phyloP scores from a whole-genome alignment of 2,113 vertebrate genomes.

The Ailuropoda melanoleuca region DNA sequence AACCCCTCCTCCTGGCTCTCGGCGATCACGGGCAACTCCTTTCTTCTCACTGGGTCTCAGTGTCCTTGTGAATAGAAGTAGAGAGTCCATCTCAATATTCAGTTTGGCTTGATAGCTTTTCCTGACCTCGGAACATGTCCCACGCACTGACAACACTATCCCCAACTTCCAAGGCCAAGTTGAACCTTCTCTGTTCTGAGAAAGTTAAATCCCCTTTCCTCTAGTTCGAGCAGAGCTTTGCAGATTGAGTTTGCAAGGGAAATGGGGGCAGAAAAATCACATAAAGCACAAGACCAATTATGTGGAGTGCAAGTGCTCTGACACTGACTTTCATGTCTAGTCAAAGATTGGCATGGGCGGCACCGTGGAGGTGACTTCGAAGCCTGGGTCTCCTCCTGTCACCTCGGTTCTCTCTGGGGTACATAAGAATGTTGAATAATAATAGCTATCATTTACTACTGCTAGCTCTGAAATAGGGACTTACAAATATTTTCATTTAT shows the following conservation, averaged over 20 bases:
- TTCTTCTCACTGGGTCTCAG: background rate
- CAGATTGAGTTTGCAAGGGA: background rate
- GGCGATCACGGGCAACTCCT: background rate
- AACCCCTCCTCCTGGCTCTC: background rate
- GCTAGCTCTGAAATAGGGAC: background rate
- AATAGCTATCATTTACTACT: background rate
- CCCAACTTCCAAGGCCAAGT: background rate
- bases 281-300: background rate
- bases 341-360: background rate
- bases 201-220: background rate
- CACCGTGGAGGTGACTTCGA: background rate
- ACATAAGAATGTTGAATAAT: background rate
- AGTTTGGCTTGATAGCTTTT: background rate
- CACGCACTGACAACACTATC: background rate
- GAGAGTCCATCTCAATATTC: background rate
- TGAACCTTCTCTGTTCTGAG: background rate
- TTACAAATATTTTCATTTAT: background rate
- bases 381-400: background rate
- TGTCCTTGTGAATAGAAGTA: background rate
- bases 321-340: background rate
- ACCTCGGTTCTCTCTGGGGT: background rate
- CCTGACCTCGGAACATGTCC: background rate
- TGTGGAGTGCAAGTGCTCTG: background rate
- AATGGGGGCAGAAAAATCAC: background rate
- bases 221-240: background rate